Percentiles rank a stretch among this genome's conserved stretches.
Evolutionary conservation across 2,888 invertebrate species (phyloP).

Genomic region (Eupithecia pulchellata): DNA sequence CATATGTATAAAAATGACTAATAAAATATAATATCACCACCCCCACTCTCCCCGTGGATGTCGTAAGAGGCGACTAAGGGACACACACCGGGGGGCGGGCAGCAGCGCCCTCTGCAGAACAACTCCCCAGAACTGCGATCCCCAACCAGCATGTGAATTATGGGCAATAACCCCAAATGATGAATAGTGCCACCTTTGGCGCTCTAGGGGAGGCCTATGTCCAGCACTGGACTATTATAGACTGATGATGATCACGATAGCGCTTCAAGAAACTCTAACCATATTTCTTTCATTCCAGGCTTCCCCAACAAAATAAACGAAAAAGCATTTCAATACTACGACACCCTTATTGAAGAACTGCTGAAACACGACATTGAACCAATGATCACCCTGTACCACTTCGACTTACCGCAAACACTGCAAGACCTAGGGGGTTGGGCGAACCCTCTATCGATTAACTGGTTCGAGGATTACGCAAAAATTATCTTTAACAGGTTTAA

Average conservation of each 20-base stretch:
- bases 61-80: no score
- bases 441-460: constrained; percentile 68
- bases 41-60: no score
- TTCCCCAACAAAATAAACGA: constrained; percentile 66
- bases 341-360: constrained; percentile 80
- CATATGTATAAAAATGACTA: no score
- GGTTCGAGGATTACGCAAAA: constrained; percentile 80
- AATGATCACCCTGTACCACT: constrained; percentile 48
- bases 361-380: constrained; percentile 63
- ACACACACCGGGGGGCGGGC: no score
- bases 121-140: no score
- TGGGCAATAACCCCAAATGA: no score
- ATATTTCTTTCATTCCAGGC: constrained; percentile 53
- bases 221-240: no score
- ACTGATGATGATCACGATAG: background rate
- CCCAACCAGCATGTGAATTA: no score
- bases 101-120: no score
- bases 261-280: constrained; percentile 9
- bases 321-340: constrained; percentile 80
- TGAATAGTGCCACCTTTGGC: no score
- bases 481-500: constrained; percentile 64
- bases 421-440: constrained; percentile 52
- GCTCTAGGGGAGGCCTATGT: no score
- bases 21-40: no score
- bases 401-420: constrained; percentile 48